Evolutionary conservation across 1,140 invertebrate species (phyloP).

Genomic region (Mercenaria mercenaria): DNA sequence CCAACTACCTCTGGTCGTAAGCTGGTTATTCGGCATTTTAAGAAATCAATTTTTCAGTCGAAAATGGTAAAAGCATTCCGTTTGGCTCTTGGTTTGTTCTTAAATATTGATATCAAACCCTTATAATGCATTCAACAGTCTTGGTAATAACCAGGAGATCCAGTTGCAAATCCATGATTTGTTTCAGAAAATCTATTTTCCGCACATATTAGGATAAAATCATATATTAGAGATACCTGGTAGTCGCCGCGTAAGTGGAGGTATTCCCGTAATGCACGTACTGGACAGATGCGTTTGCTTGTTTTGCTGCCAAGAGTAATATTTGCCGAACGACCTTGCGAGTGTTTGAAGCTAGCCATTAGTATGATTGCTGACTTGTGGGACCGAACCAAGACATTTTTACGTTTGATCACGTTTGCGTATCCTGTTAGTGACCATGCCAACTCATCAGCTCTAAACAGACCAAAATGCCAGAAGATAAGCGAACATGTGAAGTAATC

Average conservation of each 20-base stretch:
- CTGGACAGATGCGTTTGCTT: slow-evolving; percentile 4
- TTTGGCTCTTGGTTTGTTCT: no score
- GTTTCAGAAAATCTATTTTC: no score
- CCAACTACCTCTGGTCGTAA: no score
- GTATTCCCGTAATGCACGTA: neutral
- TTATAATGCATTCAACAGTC: no score
- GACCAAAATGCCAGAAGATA: neutral
- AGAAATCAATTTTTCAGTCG: no score
- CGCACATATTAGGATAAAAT: no score
- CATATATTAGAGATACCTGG: neutral
- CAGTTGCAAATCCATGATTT: no score
- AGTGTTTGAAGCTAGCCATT: slow-evolving; percentile 19
- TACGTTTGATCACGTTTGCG: neutral
- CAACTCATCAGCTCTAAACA: slow-evolving; percentile 26
- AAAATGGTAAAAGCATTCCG: no score
- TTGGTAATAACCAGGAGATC: no score
- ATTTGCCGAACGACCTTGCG: neutral
- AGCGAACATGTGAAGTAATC: neutral
- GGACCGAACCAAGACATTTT: neutral
- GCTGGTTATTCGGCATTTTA: no score
- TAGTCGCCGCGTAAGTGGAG: neutral
- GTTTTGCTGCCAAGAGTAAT: neutral
- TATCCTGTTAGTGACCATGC: neutral
- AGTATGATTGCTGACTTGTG: neutral
- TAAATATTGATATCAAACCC: no score